Conservation (phyloP, 2,888 invertebrate genomes). For the Ochropleura leucogaster region DNA sequence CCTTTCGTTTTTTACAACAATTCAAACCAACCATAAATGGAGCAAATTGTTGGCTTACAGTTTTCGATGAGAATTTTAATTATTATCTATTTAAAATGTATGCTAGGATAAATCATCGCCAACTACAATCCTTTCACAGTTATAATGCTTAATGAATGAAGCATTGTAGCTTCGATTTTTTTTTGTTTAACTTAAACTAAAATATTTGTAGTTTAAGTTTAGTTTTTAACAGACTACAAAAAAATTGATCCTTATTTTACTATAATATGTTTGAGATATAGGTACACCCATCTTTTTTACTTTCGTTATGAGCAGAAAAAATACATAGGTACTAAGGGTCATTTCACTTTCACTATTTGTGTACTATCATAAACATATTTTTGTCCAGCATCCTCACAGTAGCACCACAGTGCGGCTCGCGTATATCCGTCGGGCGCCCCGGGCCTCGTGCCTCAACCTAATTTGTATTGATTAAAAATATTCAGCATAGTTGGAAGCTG, state of each 20-base stretch:
- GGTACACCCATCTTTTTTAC: background rate
- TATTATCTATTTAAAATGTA: too few relatives aligned
- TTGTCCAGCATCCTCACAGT: conserved; percentile 7
- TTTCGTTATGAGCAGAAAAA: background rate
- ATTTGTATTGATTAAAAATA: conserved; percentile 91
- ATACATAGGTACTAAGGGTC: background rate
- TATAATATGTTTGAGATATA: background rate
- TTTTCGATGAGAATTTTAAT: background rate
- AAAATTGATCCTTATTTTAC: background rate
- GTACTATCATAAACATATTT: conserved; percentile 5
- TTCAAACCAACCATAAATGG: background rate
- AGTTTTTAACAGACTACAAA: background rate
- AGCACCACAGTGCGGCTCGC: conserved; percentile 69
- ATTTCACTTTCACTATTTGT: background rate
- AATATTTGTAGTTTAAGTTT: background rate
- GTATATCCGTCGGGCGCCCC: conserved; percentile 78
- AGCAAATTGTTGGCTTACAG: background rate
- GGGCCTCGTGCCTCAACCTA: conserved; percentile 84
- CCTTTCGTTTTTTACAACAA: too few relatives aligned
- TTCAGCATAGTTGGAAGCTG: conserved; percentile 87
- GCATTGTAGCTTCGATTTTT: background rate
- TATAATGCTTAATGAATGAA: background rate
- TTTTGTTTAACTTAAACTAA: too few relatives aligned
- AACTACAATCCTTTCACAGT: background rate
- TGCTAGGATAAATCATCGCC: background rate